Percentiles rank a stretch among this genome's conserved stretches.
Evolutionary conservation across 2,113 vertebrate genomes (phyloP).

Genomic region (Pteropus alecto): DNA sequence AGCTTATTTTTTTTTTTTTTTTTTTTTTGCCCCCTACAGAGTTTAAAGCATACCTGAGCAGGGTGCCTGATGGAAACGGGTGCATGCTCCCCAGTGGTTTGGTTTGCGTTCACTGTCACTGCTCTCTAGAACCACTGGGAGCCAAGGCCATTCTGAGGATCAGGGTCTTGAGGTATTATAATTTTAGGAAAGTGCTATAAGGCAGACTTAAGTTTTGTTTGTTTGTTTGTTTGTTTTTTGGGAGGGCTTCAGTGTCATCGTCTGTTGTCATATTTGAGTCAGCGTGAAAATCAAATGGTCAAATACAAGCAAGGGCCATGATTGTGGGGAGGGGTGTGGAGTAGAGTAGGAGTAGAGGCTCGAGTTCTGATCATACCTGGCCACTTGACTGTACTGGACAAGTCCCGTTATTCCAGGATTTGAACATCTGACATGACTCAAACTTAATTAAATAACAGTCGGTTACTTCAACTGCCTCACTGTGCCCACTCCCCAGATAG

Average conservation of each 20-base stretch:
- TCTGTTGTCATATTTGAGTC: neutral
- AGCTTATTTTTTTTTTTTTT: neutral
- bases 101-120: neutral
- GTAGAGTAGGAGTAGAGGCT: accelerated
- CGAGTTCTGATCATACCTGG: no score
- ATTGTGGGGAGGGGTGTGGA: no score
- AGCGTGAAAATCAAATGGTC: neutral
- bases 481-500: neutral
- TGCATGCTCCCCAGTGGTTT: accelerated
- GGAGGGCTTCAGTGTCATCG: neutral
- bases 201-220: neutral
- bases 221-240: neutral
- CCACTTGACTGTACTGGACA: accelerated
- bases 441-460: neutral
- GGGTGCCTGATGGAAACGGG: neutral
- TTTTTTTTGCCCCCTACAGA: neutral
- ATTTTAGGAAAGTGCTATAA: neutral
- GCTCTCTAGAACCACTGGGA: accelerated
- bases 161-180: accelerated
- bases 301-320: neutral
- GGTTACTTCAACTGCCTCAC: neutral
- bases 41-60: conserved; percentile 4
- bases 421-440: neutral
- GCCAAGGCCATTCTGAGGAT: neutral
- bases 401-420: neutral